phyloP scores from a whole-genome alignment of 2,888 invertebrate genomes.

The Notodonta dromedarius region DNA sequence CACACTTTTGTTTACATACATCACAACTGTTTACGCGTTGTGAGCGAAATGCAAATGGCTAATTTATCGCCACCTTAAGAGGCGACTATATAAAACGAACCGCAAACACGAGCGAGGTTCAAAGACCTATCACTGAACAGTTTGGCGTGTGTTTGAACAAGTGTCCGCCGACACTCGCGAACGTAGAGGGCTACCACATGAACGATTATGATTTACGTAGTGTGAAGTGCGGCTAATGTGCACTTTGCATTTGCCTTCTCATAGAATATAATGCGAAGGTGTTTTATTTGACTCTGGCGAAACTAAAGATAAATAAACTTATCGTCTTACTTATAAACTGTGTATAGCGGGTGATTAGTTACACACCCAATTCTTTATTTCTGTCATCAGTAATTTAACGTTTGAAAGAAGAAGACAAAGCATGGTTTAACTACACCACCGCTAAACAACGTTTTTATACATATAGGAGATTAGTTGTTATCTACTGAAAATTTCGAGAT shows the following conservation, averaged over 20 bases:
- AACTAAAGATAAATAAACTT: too few relatives aligned
- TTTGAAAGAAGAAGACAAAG: too few relatives aligned
- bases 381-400: too few relatives aligned
- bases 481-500: too few relatives aligned
- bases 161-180: slow-evolving; percentile 64
- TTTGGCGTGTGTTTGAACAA: slow-evolving; percentile 76
- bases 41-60: slow-evolving; percentile 78
- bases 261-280: slow-evolving; percentile 7
- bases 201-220: slow-evolving; percentile 32
- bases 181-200: slow-evolving; percentile 53
- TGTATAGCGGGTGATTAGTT: too few relatives aligned
- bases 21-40: slow-evolving; percentile 68
- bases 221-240: slow-evolving; percentile 15
- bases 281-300: neutral
- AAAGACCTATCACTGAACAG: slow-evolving; percentile 79
- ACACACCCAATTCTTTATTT: too few relatives aligned
- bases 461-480: too few relatives aligned
- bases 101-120: slow-evolving; percentile 75
- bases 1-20: slow-evolving; percentile 68
- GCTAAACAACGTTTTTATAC: too few relatives aligned
- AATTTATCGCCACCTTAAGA: slow-evolving; percentile 80
- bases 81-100: slow-evolving; percentile 78
- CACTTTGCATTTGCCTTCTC: slow-evolving; percentile 7
- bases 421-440: too few relatives aligned
- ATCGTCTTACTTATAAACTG: too few relatives aligned